Conservation (phyloP, 2,797 vertebrate species). For the Coregonus suidteri region DNA sequence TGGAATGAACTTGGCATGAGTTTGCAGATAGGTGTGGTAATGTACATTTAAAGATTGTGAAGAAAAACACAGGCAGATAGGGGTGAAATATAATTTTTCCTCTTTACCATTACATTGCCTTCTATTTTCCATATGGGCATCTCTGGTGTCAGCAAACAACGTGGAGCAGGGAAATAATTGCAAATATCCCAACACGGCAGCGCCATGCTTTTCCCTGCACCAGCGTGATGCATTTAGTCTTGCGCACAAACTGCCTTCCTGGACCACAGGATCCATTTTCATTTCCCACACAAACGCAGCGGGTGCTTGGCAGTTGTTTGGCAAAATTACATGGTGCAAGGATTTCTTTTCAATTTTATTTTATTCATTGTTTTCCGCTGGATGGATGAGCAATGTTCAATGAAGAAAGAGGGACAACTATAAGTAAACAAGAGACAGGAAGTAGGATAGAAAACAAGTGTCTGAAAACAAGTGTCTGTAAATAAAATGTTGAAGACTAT, state of each 20-base stretch:
- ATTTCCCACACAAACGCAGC: conserved; percentile 48
- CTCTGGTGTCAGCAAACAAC: conserved; percentile 63
- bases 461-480: conserved; percentile 7
- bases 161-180: conserved; percentile 55
- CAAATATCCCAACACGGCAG: conserved; percentile 21
- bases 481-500: conserved; percentile 1
- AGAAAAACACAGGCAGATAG: conserved; percentile 1
- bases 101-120: conserved; percentile 56
- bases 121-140: conserved; percentile 53
- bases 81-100: conserved; percentile 36
- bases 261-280: conserved; percentile 57
- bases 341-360: conserved; percentile 62
- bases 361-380: conserved; percentile 64
- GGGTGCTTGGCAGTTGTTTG: conserved; percentile 67
- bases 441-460: conserved; percentile 4
- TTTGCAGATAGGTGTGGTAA: conserved; percentile 42
- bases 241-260: conserved; percentile 46
- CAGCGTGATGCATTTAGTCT: conserved; percentile 59
- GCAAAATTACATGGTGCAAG: conserved; percentile 69
- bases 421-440: background rate
- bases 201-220: conserved; percentile 51
- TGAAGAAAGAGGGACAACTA: background rate
- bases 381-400: conserved; percentile 61
- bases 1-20: conserved; percentile 43
- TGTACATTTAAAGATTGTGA: conserved; percentile 21